phyloP scores from a whole-genome alignment of 2,113 vertebrate genomes.

The Pollachius pollachius region DNA sequence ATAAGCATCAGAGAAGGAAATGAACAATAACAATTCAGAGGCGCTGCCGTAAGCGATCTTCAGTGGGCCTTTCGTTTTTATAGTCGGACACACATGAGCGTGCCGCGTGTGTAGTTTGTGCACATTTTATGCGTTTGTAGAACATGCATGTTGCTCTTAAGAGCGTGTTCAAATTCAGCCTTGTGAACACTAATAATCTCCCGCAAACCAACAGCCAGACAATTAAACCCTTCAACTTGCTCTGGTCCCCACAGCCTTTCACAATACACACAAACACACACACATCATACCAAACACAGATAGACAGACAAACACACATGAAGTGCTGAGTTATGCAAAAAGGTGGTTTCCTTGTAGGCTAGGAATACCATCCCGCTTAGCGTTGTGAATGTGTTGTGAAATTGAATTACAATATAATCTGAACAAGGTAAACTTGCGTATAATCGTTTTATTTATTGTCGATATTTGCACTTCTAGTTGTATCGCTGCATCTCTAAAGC shows the following conservation, averaged over 20 bases:
- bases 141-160: neutral
- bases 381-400: too few species aligned
- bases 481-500: conserved; percentile 10
- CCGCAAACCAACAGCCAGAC: conserved; percentile 35
- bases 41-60: conserved; percentile 31
- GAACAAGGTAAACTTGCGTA: too few species aligned
- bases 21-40: conserved; percentile 43
- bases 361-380: neutral
- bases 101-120: conserved; percentile 19
- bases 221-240: conserved; percentile 43
- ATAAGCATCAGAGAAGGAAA: neutral
- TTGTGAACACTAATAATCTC: conserved; percentile 41
- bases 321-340: conserved; percentile 33
- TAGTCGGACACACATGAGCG: conserved; percentile 23
- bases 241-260: conserved; percentile 1
- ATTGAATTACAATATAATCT: too few species aligned
- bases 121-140: neutral
- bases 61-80: conserved; percentile 48
- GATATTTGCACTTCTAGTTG: too few species aligned
- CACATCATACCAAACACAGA: conserved; percentile 15
- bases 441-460: too few species aligned
- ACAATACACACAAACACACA: conserved; percentile 12
- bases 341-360: conserved; percentile 26
- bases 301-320: conserved; percentile 19
- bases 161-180: conserved; percentile 15